Base-by-base conservation (phyloP, 2,113 vertebrate genomes). In the Muscicapa adusta region DNA sequence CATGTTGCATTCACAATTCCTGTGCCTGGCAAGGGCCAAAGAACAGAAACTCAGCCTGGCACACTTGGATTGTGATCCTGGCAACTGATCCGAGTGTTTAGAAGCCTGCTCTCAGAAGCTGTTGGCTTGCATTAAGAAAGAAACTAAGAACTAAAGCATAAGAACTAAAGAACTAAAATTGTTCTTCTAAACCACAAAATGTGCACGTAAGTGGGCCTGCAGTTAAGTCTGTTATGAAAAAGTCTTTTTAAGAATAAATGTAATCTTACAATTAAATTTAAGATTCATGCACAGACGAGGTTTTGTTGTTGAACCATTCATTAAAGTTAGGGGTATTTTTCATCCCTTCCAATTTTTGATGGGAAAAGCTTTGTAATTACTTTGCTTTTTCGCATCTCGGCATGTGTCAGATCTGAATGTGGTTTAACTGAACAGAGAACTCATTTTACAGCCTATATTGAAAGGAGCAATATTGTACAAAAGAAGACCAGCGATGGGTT, bases 181-280 rank as follows among this genome's bases (percentile, higher is more conserved):
- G 56, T 91, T 88, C 33, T 71, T 90, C 84, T 93, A 84, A 92
- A 85, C 42, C 63, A 77, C 79, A 77, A 60, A 93, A 73, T 71
- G 23, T 60, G 38, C 50, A 66, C 16, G 1, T 48, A 83, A 91
- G 14, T 60, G 23, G 18, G 31, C 19, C 47, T 80, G 31, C 75
- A 89, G 56, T 93, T 87, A 87, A 91, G 47, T 75, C 47, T 89
- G 34, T 78, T 94, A 78, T 4, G 24, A 71, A 87, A 87, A 81
- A 61, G n/a, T 50, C 42, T 54, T 76, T 76, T 91, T 53, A 84
- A 86, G 47, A 68, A 43, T 80, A 80, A 93, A 66, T 1, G 3
- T 19, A 89, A 62, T 80, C 71, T 80, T 92, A 66, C 42, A 70
- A 31, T 65, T 89, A 85, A 67, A 61, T 88, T 86, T 70, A 78